Evolutionary conservation across 1,140 invertebrate genomes (phyloP).

Genomic region (Drosophila suzukii): DNA sequence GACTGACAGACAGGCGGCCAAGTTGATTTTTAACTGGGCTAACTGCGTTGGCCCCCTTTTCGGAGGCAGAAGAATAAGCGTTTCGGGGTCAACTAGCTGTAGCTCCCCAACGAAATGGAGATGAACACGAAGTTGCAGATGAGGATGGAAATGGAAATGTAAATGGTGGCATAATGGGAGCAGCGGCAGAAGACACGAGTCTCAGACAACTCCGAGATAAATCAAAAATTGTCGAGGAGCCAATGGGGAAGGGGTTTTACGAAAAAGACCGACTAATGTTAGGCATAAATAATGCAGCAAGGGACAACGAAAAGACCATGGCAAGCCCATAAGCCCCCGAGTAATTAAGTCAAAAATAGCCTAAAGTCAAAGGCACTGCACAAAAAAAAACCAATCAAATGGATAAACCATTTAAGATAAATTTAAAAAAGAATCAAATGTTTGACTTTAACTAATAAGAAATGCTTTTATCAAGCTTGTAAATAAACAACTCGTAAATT

Average conservation of each 20-base stretch:
- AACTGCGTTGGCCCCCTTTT: conserved; percentile 54
- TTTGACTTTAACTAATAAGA: too few species aligned
- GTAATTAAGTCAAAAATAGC: conserved; percentile 77
- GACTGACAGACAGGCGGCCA: conserved; percentile 36
- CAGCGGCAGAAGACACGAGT: conserved; percentile 29
- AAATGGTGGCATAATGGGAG: conserved; percentile 54
- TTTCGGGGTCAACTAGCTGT: conserved; percentile 75
- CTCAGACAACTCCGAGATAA: conserved; percentile 46
- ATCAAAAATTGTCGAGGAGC: conserved; percentile 47
- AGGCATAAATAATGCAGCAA: conserved; percentile 47
- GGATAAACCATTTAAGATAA: neutral
- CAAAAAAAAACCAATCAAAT: neutral
- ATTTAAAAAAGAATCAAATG: too few species aligned
- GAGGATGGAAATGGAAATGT: conserved; percentile 35
- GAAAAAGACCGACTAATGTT: conserved; percentile 48
- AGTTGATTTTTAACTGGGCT: conserved; percentile 63
- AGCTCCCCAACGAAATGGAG: conserved; percentile 57
- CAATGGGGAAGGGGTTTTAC: neutral
- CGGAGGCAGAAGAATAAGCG: conserved; percentile 27
- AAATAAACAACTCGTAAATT: too few species aligned
- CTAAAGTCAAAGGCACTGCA: conserved; percentile 31
- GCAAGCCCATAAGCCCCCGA: conserved; percentile 50
- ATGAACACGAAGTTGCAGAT: conserved; percentile 38
- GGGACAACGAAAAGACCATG: conserved; percentile 5
- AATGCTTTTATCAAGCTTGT: too few species aligned